These are phyloP conservation scores for Pangasius mekongensis DNA, from an alignment of 2,797 vertebrate species.

Conservation along the genomic window DNA sequence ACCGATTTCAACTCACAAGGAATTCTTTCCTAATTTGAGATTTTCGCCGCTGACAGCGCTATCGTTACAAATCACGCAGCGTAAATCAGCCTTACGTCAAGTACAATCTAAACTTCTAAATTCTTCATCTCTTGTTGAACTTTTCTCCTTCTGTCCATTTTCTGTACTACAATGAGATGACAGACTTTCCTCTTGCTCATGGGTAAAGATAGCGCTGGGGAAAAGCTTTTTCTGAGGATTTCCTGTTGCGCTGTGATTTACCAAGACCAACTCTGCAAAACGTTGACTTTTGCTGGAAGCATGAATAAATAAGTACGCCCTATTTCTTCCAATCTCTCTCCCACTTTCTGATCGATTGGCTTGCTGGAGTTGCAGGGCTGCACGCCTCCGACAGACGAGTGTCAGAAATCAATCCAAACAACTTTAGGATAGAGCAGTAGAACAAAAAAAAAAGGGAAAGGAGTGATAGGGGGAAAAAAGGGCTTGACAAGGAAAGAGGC, in stretches of 20 bases:
- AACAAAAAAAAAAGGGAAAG: constrained; percentile 47
- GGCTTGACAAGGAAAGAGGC: constrained; percentile 53
- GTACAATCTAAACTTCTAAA: neutral
- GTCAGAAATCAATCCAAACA: constrained; percentile 68
- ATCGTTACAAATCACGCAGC: neutral
- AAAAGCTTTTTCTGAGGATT: neutral
- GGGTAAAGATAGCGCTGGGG: neutral
- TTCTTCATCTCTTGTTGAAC: neutral
- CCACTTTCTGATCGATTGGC: constrained; percentile 54
- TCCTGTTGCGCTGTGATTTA: constrained; percentile 4
- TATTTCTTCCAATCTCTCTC: constrained; percentile 16
- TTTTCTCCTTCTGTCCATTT: neutral
- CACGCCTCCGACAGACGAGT: constrained; percentile 56
- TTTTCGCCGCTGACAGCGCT: neutral
- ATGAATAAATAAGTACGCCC: neutral
- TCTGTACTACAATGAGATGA: neutral
- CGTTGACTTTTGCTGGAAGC: constrained; percentile 18
- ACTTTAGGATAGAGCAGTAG: constrained; percentile 60
- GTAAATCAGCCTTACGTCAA: neutral
- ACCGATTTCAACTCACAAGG: neutral
- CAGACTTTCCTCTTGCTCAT: neutral
- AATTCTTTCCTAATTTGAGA: neutral
- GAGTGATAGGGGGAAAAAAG: constrained; percentile 9
- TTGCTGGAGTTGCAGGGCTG: constrained; percentile 52
- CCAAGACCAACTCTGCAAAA: neutral